Evolutionary conservation across 2,113 vertebrate genomes (phyloP), one percentile per base, ranked within the genome.

Genomic region (Petaurus breviceps): DNA sequence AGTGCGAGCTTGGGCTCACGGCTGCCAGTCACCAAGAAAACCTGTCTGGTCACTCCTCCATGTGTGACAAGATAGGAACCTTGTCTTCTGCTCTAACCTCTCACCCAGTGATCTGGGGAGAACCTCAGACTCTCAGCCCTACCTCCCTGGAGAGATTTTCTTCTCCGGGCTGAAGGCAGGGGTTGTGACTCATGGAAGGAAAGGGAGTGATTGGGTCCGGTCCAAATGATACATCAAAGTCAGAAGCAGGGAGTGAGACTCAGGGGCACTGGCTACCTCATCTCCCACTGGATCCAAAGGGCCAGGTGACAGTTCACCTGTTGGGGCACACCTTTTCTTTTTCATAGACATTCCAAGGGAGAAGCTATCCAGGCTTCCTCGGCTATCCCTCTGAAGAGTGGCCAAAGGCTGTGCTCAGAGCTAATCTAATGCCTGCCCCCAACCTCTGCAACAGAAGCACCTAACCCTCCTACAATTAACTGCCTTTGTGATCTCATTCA

Each of bases 61-160:
- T 0, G 19, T 49, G 68, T 51, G 8, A 5, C 37, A 49, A 37
- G 1, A 3, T 55, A 0, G 8, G 0, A 0, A 28, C 47, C 26
- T 47, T 91, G 53, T 52, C 93, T 8, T 2, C 6, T 3, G 12
- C 7, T 47, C 92, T 19, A 51, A 50, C 77, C 46, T 92, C 57
- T 26, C 53, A 92, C 31, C 8, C 51, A 53, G 68, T 50, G 8
- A 5, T 51, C 89, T 22, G 22, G 50, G 19, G 47, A 6, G 22
- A 16, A 52, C 47, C 25, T 37, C 50, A 90, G 68, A 84, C 4
- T n/a, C 16, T 77, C n/a, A n/a, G 68, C 37, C 68, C 37, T 19
- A 43, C 14, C 61, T 77, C 61, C 68, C 68, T 43, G 68, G n/a
- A 43, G 8, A 84, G n/a, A 84, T 43, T 23, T 84, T 84, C 92